Percentiles rank a stretch among this genome's conserved stretches.
Conservation (phyloP, 1,140 invertebrate species). For the Aphaenogaster rudis region DNA sequence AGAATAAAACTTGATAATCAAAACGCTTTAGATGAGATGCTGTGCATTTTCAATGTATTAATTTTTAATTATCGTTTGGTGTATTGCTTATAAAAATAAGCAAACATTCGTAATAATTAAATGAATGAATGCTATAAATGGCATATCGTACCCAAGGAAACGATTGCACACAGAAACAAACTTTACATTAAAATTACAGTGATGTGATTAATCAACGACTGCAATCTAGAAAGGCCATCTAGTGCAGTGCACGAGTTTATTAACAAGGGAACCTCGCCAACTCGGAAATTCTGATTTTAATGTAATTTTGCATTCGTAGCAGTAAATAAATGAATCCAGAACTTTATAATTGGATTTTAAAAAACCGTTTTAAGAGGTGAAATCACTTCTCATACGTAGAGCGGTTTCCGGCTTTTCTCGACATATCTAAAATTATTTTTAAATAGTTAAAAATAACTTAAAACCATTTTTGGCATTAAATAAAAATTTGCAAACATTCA, state of each 20-base stretch:
- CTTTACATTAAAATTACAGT: background rate
- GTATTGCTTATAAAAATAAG: background rate
- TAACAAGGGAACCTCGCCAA: background rate
- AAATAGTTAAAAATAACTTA: background rate
- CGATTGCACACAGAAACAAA: background rate
- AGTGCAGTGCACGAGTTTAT: background rate
- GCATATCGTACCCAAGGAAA: background rate
- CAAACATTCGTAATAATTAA: background rate
- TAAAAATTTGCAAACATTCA: background rate
- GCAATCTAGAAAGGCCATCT: background rate
- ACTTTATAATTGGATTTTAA: background rate
- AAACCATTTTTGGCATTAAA: background rate
- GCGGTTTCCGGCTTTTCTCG: background rate
- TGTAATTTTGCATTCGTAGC: background rate
- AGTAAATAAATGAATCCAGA: background rate
- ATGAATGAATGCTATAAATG: background rate
- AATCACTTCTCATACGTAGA: background rate
- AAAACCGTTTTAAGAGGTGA: background rate
- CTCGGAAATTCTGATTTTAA: background rate
- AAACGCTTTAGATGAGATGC: background rate
- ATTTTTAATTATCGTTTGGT: background rate
- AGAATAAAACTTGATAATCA: background rate
- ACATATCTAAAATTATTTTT: background rate
- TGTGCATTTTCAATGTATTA: background rate
- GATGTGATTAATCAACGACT: background rate